phyloP scores from a whole-genome alignment of 1,140 invertebrate species.

The Zaprionus ornatus region DNA sequence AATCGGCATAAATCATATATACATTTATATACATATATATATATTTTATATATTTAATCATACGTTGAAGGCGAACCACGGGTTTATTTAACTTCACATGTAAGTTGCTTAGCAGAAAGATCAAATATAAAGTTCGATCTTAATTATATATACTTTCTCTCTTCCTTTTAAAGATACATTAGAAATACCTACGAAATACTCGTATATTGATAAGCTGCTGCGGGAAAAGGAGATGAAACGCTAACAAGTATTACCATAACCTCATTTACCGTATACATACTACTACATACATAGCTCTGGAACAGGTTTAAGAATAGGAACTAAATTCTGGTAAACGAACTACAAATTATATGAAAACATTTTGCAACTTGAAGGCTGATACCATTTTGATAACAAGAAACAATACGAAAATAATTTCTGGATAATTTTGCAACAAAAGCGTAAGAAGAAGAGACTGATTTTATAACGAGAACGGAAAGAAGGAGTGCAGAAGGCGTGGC shows the following conservation, averaged over 20 bases:
- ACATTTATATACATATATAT: constrained; percentile 14
- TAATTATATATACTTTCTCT: background rate
- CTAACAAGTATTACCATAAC: constrained; percentile 3
- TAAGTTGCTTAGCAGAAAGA: background rate
- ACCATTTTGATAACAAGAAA: constrained; percentile 66
- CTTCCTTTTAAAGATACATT: background rate
- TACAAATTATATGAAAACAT: constrained; percentile 24
- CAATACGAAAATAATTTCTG: constrained; percentile 40
- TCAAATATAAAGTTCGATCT: background rate
- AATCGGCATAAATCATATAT: constrained; percentile 18
- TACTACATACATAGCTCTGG: constrained; percentile 42
- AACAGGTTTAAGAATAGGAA: constrained; percentile 74
- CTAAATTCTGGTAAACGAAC: constrained; percentile 43
- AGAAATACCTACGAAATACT: background rate
- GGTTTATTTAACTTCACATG: background rate
- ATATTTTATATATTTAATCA: constrained; percentile 13
- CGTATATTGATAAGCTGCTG: background rate
- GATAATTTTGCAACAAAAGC: constrained; percentile 66
- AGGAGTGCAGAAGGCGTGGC: constrained; percentile 27
- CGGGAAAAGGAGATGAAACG: background rate
- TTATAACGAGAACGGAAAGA: constrained; percentile 40
- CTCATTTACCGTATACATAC: constrained; percentile 21
- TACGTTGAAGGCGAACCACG: background rate
- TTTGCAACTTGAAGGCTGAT: constrained; percentile 81
- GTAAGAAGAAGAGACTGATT: constrained; percentile 83